Evolutionary conservation across 2,888 invertebrate genomes (phyloP), one percentile per base, ranked within the genome.

Genomic region (Parapristionchus giblindavisi): DNA sequence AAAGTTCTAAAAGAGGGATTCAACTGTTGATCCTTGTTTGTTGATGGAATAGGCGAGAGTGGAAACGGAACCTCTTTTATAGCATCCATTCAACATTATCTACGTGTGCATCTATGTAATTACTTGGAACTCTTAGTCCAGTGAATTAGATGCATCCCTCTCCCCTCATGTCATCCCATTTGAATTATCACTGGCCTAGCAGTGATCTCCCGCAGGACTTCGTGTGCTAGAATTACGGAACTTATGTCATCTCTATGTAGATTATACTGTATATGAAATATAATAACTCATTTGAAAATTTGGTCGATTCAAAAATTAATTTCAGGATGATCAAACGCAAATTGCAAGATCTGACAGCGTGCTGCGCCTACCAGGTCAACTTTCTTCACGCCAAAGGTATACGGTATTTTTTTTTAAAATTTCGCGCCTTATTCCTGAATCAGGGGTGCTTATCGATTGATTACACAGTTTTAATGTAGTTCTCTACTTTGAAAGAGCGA

Each of bases 321-420:
- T 83, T 36, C 79, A 85, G 81, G 77, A 85, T 85, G 85, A 77
- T 85, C 73, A 85, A 85, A 76, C 79, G 84, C 43, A 83, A 83
- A 77, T 79, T 85, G 60, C 85, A 85, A 76, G 84, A 85, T 71
- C 72, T 85, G 73, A 84, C 85, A 2, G 83, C 85, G 8, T 85
- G 84, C 74, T 85, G 85, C 76, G 82, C 85, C 14, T 85, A 85
- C 78, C 80, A 85, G 61, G 80, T 85, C 66, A 81, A 83, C 66
- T 85, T 85, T 72, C 79, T 85, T 51, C 85, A 85, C 68, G 81
- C 84, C 51, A 83, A 85, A 80, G 80, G 85, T 85, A 48, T 3
- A n/a, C n/a, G n/a, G 70, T 51, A n/a, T 51, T 43, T 27, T 14
- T 3, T 40, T 0, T 21, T 38, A 1, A 17, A 29, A 24, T 71